phyloP scores from a whole-genome alignment of 2,113 vertebrate genomes.

The Corythornis madagascariensis region DNA sequence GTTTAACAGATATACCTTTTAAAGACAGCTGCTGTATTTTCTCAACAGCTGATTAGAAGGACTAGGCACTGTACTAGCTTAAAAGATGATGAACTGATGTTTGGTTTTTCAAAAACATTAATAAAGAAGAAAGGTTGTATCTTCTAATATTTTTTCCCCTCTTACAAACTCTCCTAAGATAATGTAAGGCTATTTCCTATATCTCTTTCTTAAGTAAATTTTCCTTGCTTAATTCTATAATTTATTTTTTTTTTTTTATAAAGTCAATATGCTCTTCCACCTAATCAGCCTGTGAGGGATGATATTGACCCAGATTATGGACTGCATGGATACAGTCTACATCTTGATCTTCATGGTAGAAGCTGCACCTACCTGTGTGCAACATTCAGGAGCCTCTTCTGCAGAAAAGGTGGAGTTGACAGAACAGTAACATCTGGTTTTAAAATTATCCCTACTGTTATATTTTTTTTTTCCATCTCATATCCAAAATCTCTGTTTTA shows the following conservation, averaged over 20 bases:
- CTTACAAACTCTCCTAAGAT: background rate
- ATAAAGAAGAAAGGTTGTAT: background rate
- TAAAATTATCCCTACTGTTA: background rate
- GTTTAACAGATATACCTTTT: background rate
- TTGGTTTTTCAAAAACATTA: background rate
- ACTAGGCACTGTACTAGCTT: background rate
- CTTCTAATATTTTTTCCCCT: background rate
- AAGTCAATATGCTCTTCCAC: slow-evolving; percentile 73
- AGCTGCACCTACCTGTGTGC: slow-evolving; percentile 76
- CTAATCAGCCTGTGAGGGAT: slow-evolving; percentile 69
- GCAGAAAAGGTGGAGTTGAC: slow-evolving; percentile 81
- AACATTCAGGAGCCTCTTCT: slow-evolving; percentile 81
- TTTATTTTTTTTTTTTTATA: background rate
- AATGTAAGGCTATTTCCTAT: background rate
- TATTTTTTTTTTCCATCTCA: background rate
- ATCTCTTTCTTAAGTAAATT: background rate
- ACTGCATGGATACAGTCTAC: slow-evolving; percentile 85
- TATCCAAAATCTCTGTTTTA: background rate
- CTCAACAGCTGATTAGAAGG: background rate
- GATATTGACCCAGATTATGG: slow-evolving; percentile 85
- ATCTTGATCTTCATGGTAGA: slow-evolving; percentile 83
- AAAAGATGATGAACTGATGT: background rate
- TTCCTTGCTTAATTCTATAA: background rate
- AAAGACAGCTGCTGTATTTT: background rate
- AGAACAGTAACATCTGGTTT: background rate